Percentiles rank a stretch among this genome's conserved stretches.
Evolutionary conservation across 2,888 invertebrate species (phyloP).

Genomic region (Melangyna quadrimaculata): DNA sequence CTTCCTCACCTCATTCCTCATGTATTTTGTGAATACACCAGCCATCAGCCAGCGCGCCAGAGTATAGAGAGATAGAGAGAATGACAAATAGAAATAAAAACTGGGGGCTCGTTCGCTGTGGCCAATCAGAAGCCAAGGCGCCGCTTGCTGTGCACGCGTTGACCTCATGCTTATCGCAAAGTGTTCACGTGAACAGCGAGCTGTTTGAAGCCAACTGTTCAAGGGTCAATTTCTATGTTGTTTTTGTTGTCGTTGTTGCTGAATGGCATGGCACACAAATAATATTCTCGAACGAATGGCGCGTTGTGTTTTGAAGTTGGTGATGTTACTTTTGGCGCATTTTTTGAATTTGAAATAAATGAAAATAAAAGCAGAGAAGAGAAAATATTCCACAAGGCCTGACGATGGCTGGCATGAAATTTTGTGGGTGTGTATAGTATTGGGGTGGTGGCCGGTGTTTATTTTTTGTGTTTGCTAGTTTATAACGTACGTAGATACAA

Average conservation of each 20-base stretch:
- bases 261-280: constrained; percentile 49
- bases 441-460: constrained; percentile 66
- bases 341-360: constrained; percentile 41
- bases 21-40: not conserved
- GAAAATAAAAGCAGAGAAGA: constrained; percentile 43
- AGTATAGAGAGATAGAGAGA: constrained; percentile 53
- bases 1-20: not conserved
- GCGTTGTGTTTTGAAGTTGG: constrained; percentile 17
- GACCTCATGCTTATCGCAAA: constrained; percentile 88
- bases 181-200: constrained; percentile 84
- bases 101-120: constrained; percentile 87
- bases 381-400: constrained; percentile 67
- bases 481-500: too few species aligned
- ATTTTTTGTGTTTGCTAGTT: constrained; percentile 14
- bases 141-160: constrained; percentile 85
- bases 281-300: constrained; percentile 35
- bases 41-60: not conserved
- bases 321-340: constrained; percentile 68
- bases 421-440: constrained; percentile 69
- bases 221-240: constrained; percentile 52
- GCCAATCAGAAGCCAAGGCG: constrained; percentile 83
- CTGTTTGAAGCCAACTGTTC: constrained; percentile 77
- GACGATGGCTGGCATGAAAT: constrained; percentile 11
- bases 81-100: constrained; percentile 75
- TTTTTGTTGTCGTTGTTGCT: constrained; percentile 50